Conservation (phyloP, 2,888 invertebrate genomes). For the Brachylomia viminalis region DNA sequence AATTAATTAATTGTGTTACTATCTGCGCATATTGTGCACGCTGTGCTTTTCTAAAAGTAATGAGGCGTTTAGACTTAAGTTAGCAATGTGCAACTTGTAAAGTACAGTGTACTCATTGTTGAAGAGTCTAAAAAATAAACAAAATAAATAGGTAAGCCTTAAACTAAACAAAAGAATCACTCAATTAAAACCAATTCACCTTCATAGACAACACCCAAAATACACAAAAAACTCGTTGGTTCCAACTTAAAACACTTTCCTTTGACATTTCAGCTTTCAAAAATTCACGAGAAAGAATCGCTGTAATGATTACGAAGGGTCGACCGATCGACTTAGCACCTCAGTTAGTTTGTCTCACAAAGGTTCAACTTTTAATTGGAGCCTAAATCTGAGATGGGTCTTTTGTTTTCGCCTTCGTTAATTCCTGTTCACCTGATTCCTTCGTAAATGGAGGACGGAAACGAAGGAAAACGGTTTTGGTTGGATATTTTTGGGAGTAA, state of each 20-base stretch:
- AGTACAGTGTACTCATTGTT: no score
- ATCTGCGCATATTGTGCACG: no score
- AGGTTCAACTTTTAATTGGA: slow-evolving; percentile 77
- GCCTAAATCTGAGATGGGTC: slow-evolving; percentile 73
- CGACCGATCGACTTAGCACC: slow-evolving; percentile 66
- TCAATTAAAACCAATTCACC: background rate
- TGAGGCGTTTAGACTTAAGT: no score
- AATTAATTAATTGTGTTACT: no score
- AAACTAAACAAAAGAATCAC: background rate
- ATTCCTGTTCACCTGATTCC: slow-evolving; percentile 74
- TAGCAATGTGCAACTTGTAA: no score
- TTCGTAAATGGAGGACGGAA: slow-evolving; percentile 37
- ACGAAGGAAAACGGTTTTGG: slow-evolving; percentile 61
- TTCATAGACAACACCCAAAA: slow-evolving; percentile 6
- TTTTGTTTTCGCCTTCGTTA: slow-evolving; percentile 74
- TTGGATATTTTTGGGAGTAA: slow-evolving; percentile 43
- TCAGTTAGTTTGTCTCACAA: slow-evolving; percentile 71
- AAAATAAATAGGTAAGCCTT: background rate
- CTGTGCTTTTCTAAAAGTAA: no score
- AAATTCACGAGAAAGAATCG: slow-evolving; percentile 45
- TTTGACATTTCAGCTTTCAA: slow-evolving; percentile 43
- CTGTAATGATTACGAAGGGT: slow-evolving; percentile 53
- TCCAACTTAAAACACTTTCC: slow-evolving; percentile 16
- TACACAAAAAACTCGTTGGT: slow-evolving; percentile 25
- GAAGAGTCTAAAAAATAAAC: background rate